Evolutionary conservation across 2,888 invertebrate species (phyloP).

Genomic region (Idaea straminata): DNA sequence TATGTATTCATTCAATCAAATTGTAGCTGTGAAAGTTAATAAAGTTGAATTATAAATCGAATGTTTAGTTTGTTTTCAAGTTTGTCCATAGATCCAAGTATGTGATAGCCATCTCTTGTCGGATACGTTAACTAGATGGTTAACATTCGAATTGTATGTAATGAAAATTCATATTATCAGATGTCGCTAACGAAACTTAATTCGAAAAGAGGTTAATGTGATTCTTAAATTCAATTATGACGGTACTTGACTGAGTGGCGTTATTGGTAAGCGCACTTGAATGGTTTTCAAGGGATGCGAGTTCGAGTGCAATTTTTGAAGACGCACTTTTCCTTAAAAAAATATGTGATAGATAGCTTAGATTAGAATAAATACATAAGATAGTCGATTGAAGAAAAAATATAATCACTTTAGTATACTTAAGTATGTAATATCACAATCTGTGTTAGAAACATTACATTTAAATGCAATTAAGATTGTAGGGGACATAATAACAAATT

Average conservation of each 20-base stretch:
- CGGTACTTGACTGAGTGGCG: too few relatives aligned
- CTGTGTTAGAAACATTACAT: slow-evolving; percentile 45
- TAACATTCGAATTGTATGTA: too few relatives aligned
- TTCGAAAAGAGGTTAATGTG: too few relatives aligned
- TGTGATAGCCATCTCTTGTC: too few relatives aligned
- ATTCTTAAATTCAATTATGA: too few relatives aligned
- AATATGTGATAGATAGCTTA: slow-evolving; percentile 3
- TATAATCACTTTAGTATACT: slow-evolving; percentile 44
- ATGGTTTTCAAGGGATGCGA: too few relatives aligned
- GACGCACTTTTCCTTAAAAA: too few relatives aligned
- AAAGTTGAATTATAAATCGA: slow-evolving; percentile 30
- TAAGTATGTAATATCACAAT: slow-evolving; percentile 60
- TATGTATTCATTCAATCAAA: slow-evolving; percentile 23
- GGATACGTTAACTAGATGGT: too few relatives aligned
- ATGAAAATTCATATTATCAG: too few relatives aligned
- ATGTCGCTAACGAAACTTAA: too few relatives aligned
- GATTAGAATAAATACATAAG: slow-evolving; percentile 12
- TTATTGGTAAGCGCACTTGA: too few relatives aligned
- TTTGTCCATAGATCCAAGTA: slow-evolving; percentile 10
- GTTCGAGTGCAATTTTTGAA: too few relatives aligned
- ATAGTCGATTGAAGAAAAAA: slow-evolving; percentile 20
- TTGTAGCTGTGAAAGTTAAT: slow-evolving; percentile 39
- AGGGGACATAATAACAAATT: slow-evolving; percentile 37
- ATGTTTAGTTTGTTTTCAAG: neutral
- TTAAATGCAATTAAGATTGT: slow-evolving; percentile 55